These are phyloP conservation scores for Acanthosepion lycidas DNA, from an alignment of 2,888 invertebrate species.

Conservation along the genomic window DNA sequence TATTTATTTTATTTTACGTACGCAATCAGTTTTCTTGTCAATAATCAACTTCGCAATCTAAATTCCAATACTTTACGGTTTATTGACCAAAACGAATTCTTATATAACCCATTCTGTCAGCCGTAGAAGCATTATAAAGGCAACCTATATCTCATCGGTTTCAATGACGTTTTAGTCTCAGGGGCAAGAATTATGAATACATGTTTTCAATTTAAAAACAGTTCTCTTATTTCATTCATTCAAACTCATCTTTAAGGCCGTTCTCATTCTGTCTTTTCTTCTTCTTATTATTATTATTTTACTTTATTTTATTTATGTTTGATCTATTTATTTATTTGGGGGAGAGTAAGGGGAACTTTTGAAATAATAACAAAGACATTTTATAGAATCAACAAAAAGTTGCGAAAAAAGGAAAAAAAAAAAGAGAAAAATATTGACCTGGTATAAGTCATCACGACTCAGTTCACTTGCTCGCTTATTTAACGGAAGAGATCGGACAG, in stretches of 20 bases:
- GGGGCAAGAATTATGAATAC: neutral
- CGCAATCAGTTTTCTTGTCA: neutral
- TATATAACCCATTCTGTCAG: neutral
- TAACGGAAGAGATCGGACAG: neutral
- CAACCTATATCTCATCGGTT: neutral
- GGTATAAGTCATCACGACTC: neutral
- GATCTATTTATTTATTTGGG: too few species aligned
- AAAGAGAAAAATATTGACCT: neutral
- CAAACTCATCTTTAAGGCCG: neutral
- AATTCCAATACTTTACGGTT: neutral
- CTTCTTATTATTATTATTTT: neutral
- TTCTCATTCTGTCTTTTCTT: neutral
- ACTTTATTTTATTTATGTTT: neutral
- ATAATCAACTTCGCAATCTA: neutral
- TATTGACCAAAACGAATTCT: neutral
- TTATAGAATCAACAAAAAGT: neutral
- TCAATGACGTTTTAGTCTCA: neutral
- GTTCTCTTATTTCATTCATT: neutral
- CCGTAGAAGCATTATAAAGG: neutral
- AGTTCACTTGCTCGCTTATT: neutral
- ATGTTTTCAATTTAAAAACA: neutral
- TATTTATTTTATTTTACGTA: neutral
- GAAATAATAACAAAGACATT: too few species aligned
- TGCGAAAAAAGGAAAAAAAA: neutral
- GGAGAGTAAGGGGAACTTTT: too few species aligned